Base-by-base conservation (phyloP, 2,888 invertebrate species). In the Epistrophe grossulariae region DNA sequence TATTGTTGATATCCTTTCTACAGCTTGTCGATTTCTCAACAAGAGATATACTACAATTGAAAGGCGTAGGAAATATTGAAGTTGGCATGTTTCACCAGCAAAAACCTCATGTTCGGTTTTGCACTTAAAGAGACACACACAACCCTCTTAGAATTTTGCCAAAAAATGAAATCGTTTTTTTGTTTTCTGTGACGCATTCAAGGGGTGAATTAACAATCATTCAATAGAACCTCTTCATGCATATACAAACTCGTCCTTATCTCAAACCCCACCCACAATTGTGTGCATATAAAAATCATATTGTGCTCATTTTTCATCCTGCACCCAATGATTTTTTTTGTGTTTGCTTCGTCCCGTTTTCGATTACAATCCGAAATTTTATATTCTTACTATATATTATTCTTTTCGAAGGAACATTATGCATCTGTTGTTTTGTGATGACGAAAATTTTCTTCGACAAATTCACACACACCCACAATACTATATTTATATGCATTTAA, bases 351-450 rank as follows among this genome's bases (percentile, higher is more conserved):
- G 35, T 71, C 70, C 24, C 45, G 55, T 66, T 70, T 59, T 73
- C 76, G 77, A 84, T 84, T 68, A 74, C 72, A 78, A 87, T 83
- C 71, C 68, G 68, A 77, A 48, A 40, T 60, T 68, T 31, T 45
- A 45, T 64, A 60, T 72, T 76, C 31, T 19, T 40, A 31, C 31
- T 24, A 24, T 24, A n/a, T 28, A 2, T 48, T 35, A 38, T 24
- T 40, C 28, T 48, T 40, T 19, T n/a, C 38, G 24, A 71, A 60
- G 24, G 59, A 72, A 83, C 66, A 83, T 87, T 87, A 83, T 87
- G 79, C 87, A 87, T 87, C 87, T 87, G 87, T 87, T 87, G 83
- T 87, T 52, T 87, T 87, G 83, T 72, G 87, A 79, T 79, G 83
- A 71, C 76, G 62, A 87, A 83, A 83, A 79, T 72, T 52, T 73